These are phyloP conservation scores for Liposcelis brunnea DNA, from an alignment of 2,888 invertebrate genomes.

Conservation along the genomic window DNA sequence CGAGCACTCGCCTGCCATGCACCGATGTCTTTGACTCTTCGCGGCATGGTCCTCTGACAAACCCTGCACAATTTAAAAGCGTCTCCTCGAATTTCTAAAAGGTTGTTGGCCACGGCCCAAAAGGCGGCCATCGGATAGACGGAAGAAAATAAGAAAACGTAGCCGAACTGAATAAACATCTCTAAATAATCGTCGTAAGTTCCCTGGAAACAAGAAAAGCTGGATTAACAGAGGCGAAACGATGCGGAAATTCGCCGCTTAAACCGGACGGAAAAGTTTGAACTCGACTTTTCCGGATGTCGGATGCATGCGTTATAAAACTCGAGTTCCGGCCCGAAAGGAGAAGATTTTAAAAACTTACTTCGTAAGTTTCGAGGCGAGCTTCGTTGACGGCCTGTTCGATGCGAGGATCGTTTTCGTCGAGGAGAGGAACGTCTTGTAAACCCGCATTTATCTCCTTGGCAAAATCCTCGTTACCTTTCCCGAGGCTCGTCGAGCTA, in stretches of 20 bases:
- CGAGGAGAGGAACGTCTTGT: slow-evolving; percentile 25
- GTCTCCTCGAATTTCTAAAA: slow-evolving; percentile 56
- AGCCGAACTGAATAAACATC: slow-evolving; percentile 63
- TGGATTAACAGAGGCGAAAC: neutral
- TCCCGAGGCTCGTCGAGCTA: neutral
- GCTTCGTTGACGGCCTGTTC: slow-evolving; percentile 36
- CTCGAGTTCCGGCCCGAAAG: no score
- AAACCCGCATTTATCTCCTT: slow-evolving; percentile 15
- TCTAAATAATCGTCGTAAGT: slow-evolving; percentile 63
- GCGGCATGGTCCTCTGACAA: slow-evolving; percentile 46
- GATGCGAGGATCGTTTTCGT: slow-evolving; percentile 29
- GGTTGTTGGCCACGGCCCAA: slow-evolving; percentile 54
- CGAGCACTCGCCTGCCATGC: slow-evolving; percentile 54
- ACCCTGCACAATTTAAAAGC: slow-evolving; percentile 56
- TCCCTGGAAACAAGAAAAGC: slow-evolving; percentile 27
- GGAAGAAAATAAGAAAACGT: slow-evolving; percentile 58
- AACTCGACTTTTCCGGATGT: no score
- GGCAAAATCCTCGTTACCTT: slow-evolving; percentile 8
- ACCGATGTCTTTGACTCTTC: slow-evolving; percentile 50
- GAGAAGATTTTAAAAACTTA: slow-evolving; percentile 18
- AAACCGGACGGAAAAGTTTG: no score
- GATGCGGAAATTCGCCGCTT: no score
- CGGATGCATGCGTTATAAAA: no score
- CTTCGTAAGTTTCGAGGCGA: slow-evolving; percentile 48
- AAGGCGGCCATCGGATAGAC: slow-evolving; percentile 59